Percentiles rank a stretch among this genome's conserved stretches.
Conservation (phyloP, 2,797 vertebrate species). For the Propithecus perrieri region DNA sequence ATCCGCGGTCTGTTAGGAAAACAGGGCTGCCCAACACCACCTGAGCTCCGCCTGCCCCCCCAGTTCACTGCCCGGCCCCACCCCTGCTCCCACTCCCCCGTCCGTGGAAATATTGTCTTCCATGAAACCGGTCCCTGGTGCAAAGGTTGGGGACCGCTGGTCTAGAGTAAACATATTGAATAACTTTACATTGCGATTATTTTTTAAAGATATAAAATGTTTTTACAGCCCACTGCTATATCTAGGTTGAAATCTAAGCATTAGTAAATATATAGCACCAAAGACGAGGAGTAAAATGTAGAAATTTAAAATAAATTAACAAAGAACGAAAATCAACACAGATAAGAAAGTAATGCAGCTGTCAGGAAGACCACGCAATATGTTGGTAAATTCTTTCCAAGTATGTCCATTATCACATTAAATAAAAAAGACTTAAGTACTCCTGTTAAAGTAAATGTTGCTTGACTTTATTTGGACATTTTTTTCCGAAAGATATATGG, state of each 20-base stretch:
- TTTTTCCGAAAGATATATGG: background rate
- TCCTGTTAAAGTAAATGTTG: background rate
- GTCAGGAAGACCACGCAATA: background rate
- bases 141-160: no score
- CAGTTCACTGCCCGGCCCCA: no score
- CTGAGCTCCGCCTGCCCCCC: no score
- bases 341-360: background rate
- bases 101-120: no score
- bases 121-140: no score
- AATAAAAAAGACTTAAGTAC: background rate
- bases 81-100: no score
- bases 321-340: background rate
- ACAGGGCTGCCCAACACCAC: no score
- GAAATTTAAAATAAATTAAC: background rate
- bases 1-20: no score
- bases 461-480: background rate
- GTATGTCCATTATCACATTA: background rate
- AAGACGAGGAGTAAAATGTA: background rate
- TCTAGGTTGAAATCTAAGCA: background rate
- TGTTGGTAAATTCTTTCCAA: background rate
- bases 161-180: background rate
- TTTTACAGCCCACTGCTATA: no score
- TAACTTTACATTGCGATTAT: background rate
- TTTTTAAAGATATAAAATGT: no score
- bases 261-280: background rate